These are phyloP conservation scores for Circaetus gallicus DNA, from an alignment of 2,113 vertebrate genomes.

Conservation along the genomic window DNA sequence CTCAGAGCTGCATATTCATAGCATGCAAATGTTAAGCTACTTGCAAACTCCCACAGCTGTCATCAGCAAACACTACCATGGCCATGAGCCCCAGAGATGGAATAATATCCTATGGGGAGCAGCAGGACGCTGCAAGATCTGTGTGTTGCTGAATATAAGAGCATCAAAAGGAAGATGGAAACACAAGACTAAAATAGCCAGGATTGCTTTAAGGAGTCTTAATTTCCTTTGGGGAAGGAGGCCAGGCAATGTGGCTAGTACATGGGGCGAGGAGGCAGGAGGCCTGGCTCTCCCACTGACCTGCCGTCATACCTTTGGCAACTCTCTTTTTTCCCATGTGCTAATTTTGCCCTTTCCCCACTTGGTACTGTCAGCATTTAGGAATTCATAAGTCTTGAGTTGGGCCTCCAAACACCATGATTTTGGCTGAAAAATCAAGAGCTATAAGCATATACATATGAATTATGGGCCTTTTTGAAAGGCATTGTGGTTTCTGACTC, in stretches of 20 bases:
- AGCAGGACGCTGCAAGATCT: neutral
- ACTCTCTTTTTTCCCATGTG: neutral
- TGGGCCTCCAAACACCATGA: neutral
- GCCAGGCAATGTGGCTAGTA: neutral
- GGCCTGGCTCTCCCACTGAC: slow-evolving; percentile 1
- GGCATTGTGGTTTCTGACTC: slow-evolving; percentile 38
- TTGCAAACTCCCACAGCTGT: slow-evolving; percentile 46
- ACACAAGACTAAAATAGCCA: neutral
- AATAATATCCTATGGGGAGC: neutral
- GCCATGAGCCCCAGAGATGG: slow-evolving; percentile 13
- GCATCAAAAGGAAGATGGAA: slow-evolving; percentile 11
- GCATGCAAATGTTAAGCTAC: slow-evolving; percentile 41
- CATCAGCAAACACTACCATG: neutral
- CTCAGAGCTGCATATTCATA: slow-evolving; percentile 50
- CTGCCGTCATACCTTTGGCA: slow-evolving; percentile 4
- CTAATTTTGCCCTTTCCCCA: slow-evolving; percentile 24
- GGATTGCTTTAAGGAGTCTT: neutral
- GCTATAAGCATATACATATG: neutral
- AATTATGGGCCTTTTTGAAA: slow-evolving; percentile 30
- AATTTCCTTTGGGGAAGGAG: neutral
- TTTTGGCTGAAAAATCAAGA: slow-evolving; percentile 38
- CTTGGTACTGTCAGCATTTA: slow-evolving; percentile 31
- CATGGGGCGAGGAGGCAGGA: neutral
- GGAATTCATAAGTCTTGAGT: neutral
- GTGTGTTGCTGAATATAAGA: neutral